A percentile compares a stretch with the other conserved stretches of the same genome.
These are phyloP conservation scores for Orchesella flavescens DNA, from an alignment of 2,888 invertebrate genomes.

Conservation along the genomic window DNA sequence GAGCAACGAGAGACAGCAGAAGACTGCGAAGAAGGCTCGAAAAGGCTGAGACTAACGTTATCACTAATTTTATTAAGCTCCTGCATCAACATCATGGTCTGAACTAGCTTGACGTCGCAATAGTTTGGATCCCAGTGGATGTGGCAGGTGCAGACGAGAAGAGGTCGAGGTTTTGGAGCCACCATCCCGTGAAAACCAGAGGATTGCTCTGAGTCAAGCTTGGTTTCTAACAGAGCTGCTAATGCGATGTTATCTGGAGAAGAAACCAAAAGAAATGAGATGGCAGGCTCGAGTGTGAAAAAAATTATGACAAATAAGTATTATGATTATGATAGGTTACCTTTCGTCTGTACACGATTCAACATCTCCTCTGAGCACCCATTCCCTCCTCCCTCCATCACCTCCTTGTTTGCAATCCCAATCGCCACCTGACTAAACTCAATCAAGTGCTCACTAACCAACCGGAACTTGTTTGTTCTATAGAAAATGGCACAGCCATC, in stretches of 20 bases:
- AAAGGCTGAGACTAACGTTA: slow-evolving; percentile 76
- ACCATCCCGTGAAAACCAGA: slow-evolving; percentile 74
- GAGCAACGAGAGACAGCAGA: slow-evolving; percentile 5
- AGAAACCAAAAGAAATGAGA: slow-evolving; percentile 7
- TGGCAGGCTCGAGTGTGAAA: background rate
- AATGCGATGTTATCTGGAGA: slow-evolving; percentile 92
- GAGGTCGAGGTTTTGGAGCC: slow-evolving; percentile 80
- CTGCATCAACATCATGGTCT: slow-evolving; percentile 98
- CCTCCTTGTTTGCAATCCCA: slow-evolving; percentile 84
- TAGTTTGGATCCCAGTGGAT: slow-evolving; percentile 99
- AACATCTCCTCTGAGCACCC: slow-evolving; percentile 96
- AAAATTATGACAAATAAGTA: too few relatives aligned
- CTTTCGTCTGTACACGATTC: slow-evolving; percentile 97
- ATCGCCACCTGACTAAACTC: slow-evolving; percentile 99
- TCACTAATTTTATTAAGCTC: slow-evolving; percentile 92
- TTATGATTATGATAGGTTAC: too few relatives aligned
- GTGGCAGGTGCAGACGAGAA: slow-evolving; percentile 98
- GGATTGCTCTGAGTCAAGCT: slow-evolving; percentile 94
- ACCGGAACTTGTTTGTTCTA: slow-evolving; percentile 92
- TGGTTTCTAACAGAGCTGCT: slow-evolving; percentile 94
- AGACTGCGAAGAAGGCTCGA: background rate
- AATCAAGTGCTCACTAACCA: slow-evolving; percentile 98
- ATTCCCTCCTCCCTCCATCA: background rate
- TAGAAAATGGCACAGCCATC: slow-evolving; percentile 99
- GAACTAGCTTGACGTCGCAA: slow-evolving; percentile 99